Conservation (phyloP, 2,113 vertebrate genomes). For the Harpagus bidentatus region DNA sequence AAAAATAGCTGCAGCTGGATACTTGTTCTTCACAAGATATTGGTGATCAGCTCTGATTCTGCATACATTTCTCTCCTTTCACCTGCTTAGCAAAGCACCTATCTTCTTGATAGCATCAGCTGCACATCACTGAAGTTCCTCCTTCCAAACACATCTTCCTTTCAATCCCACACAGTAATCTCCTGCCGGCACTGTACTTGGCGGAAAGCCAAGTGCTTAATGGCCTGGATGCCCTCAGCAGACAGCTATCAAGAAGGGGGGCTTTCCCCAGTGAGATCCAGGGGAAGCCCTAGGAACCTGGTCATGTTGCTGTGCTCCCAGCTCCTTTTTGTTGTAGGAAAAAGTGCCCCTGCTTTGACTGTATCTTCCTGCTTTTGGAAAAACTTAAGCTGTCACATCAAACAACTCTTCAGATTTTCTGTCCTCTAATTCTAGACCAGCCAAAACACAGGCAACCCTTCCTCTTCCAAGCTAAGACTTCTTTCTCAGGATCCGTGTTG, state of each 20-base stretch:
- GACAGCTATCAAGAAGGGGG: not conserved
- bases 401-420: not conserved
- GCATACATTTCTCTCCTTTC: not conserved
- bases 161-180: not conserved
- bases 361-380: not conserved
- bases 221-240: not conserved
- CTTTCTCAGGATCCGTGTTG: not conserved
- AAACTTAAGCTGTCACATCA: not conserved
- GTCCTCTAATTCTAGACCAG: not conserved
- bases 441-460: not conserved
- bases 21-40: not conserved
- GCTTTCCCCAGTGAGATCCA: not conserved
- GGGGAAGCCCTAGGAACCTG: not conserved
- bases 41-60: not conserved
- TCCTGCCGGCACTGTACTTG: accelerated
- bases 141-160: not conserved
- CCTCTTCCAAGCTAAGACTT: not conserved
- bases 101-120: not conserved
- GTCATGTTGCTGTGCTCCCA: not conserved
- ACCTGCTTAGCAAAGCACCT: not conserved
- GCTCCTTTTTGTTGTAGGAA: not conserved
- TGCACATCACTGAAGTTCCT: not conserved
- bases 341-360: not conserved
- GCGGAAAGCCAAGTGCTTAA: not conserved
- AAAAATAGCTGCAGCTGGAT: not conserved